phyloP scores from a whole-genome alignment of 2,888 invertebrate genomes.

The Drepanosiphum platanoidis region DNA sequence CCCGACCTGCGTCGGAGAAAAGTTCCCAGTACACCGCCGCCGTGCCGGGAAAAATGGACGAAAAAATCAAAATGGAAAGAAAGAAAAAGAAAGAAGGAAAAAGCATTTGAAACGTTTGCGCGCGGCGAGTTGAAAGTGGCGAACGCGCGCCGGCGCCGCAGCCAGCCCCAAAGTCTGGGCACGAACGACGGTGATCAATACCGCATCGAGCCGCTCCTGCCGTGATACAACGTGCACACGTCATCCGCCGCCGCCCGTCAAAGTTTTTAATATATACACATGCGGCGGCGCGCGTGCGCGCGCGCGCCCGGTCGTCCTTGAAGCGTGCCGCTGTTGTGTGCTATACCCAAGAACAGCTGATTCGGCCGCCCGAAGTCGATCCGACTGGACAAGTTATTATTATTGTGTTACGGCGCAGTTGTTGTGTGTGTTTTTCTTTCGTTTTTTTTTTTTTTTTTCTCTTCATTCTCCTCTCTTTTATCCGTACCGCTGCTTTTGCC shows the following conservation, averaged over 20 bases:
- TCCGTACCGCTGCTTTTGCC: neutral
- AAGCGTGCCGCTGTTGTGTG: neutral
- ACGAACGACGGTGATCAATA: neutral
- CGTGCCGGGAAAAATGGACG: too few species aligned
- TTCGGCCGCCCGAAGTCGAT: conserved; percentile 4
- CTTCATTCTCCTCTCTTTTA: too few species aligned
- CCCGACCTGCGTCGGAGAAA: too few species aligned
- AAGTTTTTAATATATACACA: too few species aligned
- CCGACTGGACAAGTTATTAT: conserved; percentile 53
- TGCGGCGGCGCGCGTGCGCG: neutral
- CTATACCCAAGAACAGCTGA: conserved; percentile 58
- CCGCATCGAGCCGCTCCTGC: neutral
- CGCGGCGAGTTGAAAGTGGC: neutral
- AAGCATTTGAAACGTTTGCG: too few species aligned
- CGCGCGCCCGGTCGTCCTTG: conserved; percentile 47
- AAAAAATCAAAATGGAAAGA: too few species aligned
- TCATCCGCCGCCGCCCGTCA: neutral
- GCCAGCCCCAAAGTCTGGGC: too few species aligned
- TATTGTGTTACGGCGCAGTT: conserved; percentile 59
- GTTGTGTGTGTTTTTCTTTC: neutral
- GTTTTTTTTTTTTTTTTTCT: too few species aligned
- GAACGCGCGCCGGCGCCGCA: neutral
- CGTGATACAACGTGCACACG: neutral
- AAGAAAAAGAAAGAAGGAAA: too few species aligned
- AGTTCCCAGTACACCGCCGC: too few species aligned